Conservation (phyloP, 2,888 invertebrate genomes). For the Drosophila gaucha region DNA sequence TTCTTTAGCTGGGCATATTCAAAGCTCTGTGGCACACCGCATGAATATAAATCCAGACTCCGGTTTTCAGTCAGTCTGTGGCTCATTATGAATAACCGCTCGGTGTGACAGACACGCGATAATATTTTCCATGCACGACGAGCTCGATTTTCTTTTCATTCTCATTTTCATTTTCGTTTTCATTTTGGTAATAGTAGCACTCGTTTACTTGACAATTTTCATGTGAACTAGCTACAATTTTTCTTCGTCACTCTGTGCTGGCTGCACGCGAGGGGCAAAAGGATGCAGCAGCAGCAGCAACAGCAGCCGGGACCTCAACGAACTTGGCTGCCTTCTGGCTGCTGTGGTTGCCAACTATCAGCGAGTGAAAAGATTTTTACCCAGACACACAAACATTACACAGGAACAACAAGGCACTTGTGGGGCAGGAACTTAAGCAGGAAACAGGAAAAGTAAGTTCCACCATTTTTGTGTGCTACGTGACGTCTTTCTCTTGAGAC, state of each 20-base stretch:
- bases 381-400: slow-evolving; percentile 36
- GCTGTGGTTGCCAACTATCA: slow-evolving; percentile 60
- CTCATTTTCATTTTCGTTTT: slow-evolving; percentile 64
- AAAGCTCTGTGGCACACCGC: slow-evolving; percentile 24
- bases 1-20: slow-evolving; percentile 10
- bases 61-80: slow-evolving; percentile 13
- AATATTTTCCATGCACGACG: slow-evolving; percentile 61
- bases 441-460: slow-evolving; percentile 77
- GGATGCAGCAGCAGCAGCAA: slow-evolving; percentile 7
- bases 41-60: slow-evolving; percentile 59
- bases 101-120: slow-evolving; percentile 40
- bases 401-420: slow-evolving; percentile 58
- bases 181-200: slow-evolving; percentile 71
- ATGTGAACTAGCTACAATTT: slow-evolving; percentile 74
- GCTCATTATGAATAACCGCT: slow-evolving; percentile 47
- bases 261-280: no score
- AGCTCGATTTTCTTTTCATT: slow-evolving; percentile 65
- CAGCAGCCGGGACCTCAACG: slow-evolving; percentile 45
- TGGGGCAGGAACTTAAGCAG: slow-evolving; percentile 73
- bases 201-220: slow-evolving; percentile 72
- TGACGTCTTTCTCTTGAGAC: slow-evolving; percentile 79
- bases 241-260: slow-evolving; percentile 62
- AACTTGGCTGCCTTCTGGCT: slow-evolving; percentile 41
- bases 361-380: slow-evolving; percentile 66
- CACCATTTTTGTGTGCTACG: slow-evolving; percentile 70